A percentile compares a stretch with the other conserved stretches of the same genome.
These are phyloP conservation scores for Yasuhikotakia modesta DNA, from an alignment of 2,797 vertebrate genomes.

Conservation along the genomic window DNA sequence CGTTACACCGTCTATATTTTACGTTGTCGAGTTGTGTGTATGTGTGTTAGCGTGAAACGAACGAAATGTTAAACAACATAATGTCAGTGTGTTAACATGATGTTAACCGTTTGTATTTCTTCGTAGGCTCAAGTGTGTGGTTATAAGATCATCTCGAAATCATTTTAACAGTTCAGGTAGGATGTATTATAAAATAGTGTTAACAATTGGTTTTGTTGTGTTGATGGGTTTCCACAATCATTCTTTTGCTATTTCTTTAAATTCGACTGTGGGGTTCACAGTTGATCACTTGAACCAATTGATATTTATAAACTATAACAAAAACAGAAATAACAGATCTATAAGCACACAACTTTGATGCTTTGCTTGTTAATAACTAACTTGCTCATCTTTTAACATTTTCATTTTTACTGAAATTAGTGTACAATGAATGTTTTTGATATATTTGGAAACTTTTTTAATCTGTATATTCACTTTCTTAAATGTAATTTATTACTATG, in stretches of 20 bases:
- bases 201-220: too few relatives aligned
- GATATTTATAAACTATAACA: background rate
- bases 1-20: too few relatives aligned
- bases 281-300: background rate
- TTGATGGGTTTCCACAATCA: too few relatives aligned
- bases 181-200: too few relatives aligned
- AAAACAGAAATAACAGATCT: too few relatives aligned
- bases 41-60: too few relatives aligned
- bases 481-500: too few relatives aligned
- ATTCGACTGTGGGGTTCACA: background rate
- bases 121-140: slow-evolving; percentile 5
- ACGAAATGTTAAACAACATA: too few relatives aligned
- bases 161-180: too few relatives aligned
- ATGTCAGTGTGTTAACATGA: background rate
- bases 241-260: background rate
- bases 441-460: background rate
- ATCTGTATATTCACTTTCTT: too few relatives aligned
- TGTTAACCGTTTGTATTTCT: background rate
- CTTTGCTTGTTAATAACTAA: background rate
- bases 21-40: too few relatives aligned
- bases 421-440: slow-evolving; percentile 1
- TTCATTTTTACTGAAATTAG: slow-evolving; percentile 8
- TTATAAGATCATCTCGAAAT: slow-evolving; percentile 5
- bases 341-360: background rate
- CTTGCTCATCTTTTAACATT: slow-evolving; percentile 9